Base-by-base conservation (phyloP, 2,113 vertebrate species). In the Myiozetetes cayanensis region DNA sequence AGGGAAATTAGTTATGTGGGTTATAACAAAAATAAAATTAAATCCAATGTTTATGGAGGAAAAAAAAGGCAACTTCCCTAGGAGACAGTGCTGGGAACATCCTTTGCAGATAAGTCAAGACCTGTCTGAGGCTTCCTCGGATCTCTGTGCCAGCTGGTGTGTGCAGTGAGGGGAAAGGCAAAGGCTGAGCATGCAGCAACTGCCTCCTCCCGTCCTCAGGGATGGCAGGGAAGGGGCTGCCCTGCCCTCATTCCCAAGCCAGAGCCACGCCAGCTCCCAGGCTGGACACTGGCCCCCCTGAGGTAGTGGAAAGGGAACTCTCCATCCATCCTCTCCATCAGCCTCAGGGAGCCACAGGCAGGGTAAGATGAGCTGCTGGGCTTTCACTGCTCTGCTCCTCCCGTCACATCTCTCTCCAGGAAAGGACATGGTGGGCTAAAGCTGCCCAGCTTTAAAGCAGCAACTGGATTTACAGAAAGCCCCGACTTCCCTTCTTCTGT, bases 11-110 rank as follows among this genome's bases (percentile, higher is more conserved):
- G 89, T 93, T 94, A 50, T 67, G 92, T 94, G 95, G 87, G 93
- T 22, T 94, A 18, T 75, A 95, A 96, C 73, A 92, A 94, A 93
- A 97, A 93, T 75, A 94, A 96, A 94, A 89, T 31, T 18, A 92
- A 94, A 91, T 78, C 80, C 86, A 92, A 71, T 3, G 8, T 89
- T 95, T 91, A 72, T 20, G 50, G 88, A 96, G 52, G 76, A 10
- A 15, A 80, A 61, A 83, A 84, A 47, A 77, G 17, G 83, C 59
- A 79, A 79, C 44, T 85, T 94, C 85, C 84, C 76, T 74, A 85
- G 94, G 78, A 92, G 70, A 52, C 33, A 22, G 14, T 4, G 72
- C 79, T 89, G 73, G 2, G 24, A 87, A 83, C 49, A 82, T 50
- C 47, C 67, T 91, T 24, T 79, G 80, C 12, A 49, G 73, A 28